These are phyloP conservation scores for Uropsilus gracilis DNA, from an alignment of 2,113 vertebrate species.

Conservation along the genomic window DNA sequence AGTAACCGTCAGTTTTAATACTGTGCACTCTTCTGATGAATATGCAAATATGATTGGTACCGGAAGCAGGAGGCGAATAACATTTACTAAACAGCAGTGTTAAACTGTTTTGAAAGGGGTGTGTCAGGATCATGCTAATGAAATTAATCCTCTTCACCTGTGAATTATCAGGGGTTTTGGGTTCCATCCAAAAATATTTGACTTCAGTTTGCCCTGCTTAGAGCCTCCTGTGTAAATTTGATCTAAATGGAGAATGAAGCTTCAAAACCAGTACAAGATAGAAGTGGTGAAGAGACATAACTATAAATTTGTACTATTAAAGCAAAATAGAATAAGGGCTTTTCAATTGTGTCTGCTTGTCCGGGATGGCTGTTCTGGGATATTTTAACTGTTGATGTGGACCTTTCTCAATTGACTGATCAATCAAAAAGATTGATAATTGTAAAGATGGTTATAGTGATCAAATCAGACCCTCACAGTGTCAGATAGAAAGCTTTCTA, in stretches of 20 bases:
- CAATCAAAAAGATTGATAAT: background rate
- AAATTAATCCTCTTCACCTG: constrained; percentile 78
- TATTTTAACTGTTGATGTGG: background rate
- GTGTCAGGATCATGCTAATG: constrained; percentile 72
- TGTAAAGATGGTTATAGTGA: background rate
- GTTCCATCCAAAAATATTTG: constrained; percentile 61
- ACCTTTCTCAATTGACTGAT: background rate
- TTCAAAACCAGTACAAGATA: constrained; percentile 23
- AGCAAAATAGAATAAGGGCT: background rate
- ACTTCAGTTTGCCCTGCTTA: constrained; percentile 59
- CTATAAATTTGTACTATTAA: constrained; percentile 19
- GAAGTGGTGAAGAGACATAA: constrained; percentile 15
- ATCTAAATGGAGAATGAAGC: constrained; percentile 64
- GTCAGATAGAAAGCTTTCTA: background rate
- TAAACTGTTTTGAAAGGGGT: constrained; percentile 76
- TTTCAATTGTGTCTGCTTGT: background rate
- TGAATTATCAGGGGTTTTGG: constrained; percentile 73
- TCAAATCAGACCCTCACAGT: background rate
- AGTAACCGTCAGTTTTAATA: background rate
- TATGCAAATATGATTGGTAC: constrained; percentile 68
- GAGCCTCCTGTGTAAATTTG: constrained; percentile 69
- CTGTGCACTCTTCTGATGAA: constrained; percentile 67
- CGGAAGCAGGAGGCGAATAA: constrained; percentile 54
- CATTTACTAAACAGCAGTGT: constrained; percentile 56
- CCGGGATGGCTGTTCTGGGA: background rate